phyloP scores from a whole-genome alignment of 2,113 vertebrate genomes.

The Parotia lawesii region DNA sequence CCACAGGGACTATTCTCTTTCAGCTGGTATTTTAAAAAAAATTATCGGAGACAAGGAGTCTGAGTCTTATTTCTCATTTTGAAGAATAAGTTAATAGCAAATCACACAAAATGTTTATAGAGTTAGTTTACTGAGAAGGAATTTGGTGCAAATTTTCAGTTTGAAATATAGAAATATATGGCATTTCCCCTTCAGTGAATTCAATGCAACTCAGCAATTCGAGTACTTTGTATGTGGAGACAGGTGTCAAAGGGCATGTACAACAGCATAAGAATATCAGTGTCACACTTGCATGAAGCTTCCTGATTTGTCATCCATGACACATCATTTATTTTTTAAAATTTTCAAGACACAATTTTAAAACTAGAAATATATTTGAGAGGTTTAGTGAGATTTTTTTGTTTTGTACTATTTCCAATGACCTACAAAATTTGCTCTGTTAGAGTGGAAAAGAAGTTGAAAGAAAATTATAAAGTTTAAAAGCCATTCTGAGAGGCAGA shows the following conservation, averaged over 20 bases:
- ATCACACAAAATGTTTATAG: neutral
- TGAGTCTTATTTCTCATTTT: neutral
- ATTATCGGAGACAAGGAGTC: neutral
- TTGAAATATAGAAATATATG: neutral
- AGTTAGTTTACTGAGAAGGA: neutral
- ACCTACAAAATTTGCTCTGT: neutral
- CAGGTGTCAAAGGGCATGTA: neutral
- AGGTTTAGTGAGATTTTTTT: neutral
- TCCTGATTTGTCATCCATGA: neutral
- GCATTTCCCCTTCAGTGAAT: neutral
- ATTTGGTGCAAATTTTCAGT: neutral
- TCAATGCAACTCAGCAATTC: neutral
- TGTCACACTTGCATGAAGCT: neutral
- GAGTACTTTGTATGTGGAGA: neutral
- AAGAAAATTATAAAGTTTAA: neutral
- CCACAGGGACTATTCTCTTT: conserved; percentile 21
- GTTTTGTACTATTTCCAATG: neutral
- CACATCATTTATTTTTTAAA: neutral
- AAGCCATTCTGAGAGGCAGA: neutral
- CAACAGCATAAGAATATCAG: neutral
- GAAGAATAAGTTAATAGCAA: neutral
- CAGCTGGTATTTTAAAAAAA: neutral
- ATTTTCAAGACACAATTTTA: neutral
- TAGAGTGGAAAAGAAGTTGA: neutral
- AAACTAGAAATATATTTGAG: neutral